Percentiles rank a stretch among this genome's conserved stretches.
Conservation (phyloP, 2,113 vertebrate genomes). For the Excalfactoria chinensis region DNA sequence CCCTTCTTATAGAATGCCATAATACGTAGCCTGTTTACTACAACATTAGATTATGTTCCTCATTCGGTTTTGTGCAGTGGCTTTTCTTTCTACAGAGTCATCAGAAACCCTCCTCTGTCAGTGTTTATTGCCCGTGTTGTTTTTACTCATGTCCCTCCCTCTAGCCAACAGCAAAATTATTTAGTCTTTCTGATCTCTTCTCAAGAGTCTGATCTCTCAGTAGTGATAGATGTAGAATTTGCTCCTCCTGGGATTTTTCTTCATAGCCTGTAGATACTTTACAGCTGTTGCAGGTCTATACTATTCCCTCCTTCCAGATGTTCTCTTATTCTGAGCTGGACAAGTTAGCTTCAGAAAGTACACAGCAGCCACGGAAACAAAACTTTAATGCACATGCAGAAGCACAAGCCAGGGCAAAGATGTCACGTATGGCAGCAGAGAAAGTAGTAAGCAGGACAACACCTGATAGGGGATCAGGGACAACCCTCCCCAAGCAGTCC, state of each 20-base stretch:
- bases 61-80: background rate
- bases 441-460: background rate
- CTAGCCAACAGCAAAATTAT: background rate
- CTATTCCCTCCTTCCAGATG: conserved; percentile 39
- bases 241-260: conserved; percentile 21
- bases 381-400: background rate
- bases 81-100: background rate
- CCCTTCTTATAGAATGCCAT: background rate
- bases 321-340: conserved; percentile 14
- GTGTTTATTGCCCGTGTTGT: background rate
- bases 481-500: background rate
- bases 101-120: background rate
- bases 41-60: background rate
- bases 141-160: background rate
- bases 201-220: background rate
- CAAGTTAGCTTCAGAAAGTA: conserved; percentile 26
- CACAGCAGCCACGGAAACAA: conserved; percentile 20
- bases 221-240: background rate
- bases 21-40: background rate
- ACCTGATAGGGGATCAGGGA: background rate
- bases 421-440: background rate
- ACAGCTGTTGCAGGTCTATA: conserved; percentile 17
- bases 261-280: background rate
- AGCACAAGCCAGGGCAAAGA: conserved; percentile 4
- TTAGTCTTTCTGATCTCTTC: background rate